Base-by-base conservation (phyloP, 1,140 invertebrate species). In the Episyrphus balteatus region DNA sequence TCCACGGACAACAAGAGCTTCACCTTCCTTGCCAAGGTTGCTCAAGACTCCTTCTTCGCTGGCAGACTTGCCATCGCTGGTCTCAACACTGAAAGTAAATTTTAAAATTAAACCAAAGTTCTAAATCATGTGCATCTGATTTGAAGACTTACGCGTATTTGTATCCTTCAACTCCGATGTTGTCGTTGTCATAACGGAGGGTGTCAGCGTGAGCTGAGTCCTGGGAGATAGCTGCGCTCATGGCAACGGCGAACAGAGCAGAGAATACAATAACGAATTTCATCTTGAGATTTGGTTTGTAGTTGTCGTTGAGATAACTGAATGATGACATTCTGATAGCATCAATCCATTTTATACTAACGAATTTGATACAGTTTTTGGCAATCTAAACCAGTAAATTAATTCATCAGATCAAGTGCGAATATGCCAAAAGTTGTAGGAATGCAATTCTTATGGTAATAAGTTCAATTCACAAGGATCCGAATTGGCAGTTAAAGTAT, bases 1-100 rank as follows among this genome's bases (percentile, higher is more conserved):
- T 14, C 84, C 84, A 46, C 75, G 73, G 7, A 80, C 79, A 0
- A 63, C 65, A 2, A 79, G 62, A 2, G 72, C 71, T 55, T 77
- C 75, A 44, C 79, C 68, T 41, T 79, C 69, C 17, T 73, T 71
- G 51, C 75, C 73, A 13, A 63, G 54, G 51, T 79, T 75, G 55
- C 74, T 76, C 44, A 79, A 68, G 44, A 75, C 67, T 0, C 76
- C 83, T 48, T 73, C 68, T 59, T 84, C 82, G 55, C 79, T 66
- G 12, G 73, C 73, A 2, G 72, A 63, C 13, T 79, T 78, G 9
- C 82, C 83, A 55, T 86, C 79, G 17, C 73, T 82, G 7, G 82
- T 81, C 55, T 84, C 80, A 57, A 76, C 83, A 14, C 75, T 80
- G 38, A 5, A 33, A 30, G n/a, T 6, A 33, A 34, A 19, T 19